Percentiles rank a stretch among this genome's conserved stretches.
Evolutionary conservation across 2,797 vertebrate species (phyloP).

Genomic region (Enteromius fasciolatus): DNA sequence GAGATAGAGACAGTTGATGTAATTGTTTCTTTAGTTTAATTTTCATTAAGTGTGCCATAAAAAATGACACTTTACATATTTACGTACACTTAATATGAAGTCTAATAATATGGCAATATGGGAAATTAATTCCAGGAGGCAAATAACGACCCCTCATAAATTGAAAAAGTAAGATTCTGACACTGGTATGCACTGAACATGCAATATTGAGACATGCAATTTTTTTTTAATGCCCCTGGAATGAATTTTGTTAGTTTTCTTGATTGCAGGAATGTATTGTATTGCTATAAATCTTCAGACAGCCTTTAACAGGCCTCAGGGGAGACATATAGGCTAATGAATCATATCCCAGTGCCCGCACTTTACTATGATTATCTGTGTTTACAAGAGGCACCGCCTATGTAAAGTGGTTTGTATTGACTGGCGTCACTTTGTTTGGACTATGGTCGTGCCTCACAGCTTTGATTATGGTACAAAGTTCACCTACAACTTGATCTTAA

Average conservation of each 20-base stretch:
- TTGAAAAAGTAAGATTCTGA: background rate
- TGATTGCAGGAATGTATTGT: background rate
- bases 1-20: background rate
- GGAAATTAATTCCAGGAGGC: background rate
- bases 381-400: slow-evolving; percentile 40
- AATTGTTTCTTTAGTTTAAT: background rate
- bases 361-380: slow-evolving; percentile 1
- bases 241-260: background rate
- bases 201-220: background rate
- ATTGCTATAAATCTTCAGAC: background rate
- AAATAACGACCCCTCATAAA: background rate
- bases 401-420: slow-evolving; percentile 40
- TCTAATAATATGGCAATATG: too few relatives aligned
- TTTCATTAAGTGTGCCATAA: background rate
- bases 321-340: slow-evolving; percentile 9
- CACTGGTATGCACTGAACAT: background rate
- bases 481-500: background rate
- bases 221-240: background rate
- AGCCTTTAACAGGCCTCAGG: background rate
- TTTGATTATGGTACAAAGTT: slow-evolving; percentile 44
- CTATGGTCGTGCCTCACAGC: slow-evolving; percentile 23
- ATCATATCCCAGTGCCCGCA: slow-evolving; percentile 10
- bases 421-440: slow-evolving; percentile 29
- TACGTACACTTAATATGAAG: background rate
- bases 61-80: background rate